Conservation (phyloP, 1,140 invertebrate genomes). For the Wiebesia pumilae region DNA sequence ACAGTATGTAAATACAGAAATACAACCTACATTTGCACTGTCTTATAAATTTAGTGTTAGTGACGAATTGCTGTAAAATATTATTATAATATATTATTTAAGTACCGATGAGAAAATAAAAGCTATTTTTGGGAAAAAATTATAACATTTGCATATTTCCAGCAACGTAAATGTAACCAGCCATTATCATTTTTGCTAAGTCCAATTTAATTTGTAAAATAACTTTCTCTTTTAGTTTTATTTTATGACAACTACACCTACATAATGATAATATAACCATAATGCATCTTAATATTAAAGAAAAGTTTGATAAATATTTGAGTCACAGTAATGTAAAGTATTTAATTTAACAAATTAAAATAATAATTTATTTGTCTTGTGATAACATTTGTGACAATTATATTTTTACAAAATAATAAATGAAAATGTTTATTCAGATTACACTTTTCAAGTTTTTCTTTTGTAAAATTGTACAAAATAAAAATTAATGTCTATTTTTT, state of each 20-base stretch:
- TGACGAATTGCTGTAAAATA: conserved; percentile 1
- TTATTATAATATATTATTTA: conserved; percentile 49
- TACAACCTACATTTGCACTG: conserved; percentile 41
- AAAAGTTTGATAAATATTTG: conserved; percentile 49
- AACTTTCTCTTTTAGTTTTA: conserved; percentile 3
- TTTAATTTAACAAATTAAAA: conserved; percentile 46
- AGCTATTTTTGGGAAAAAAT: conserved; percentile 9
- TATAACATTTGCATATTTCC: conserved; percentile 28
- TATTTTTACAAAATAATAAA: conserved; percentile 39
- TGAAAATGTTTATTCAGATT: conserved; percentile 7
- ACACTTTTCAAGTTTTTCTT: background rate
- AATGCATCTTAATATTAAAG: conserved; percentile 24
- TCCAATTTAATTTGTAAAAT: conserved; percentile 3
- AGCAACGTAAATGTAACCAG: conserved; percentile 45
- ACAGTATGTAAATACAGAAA: conserved; percentile 50
- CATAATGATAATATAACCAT: conserved; percentile 24
- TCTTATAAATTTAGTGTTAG: conserved; percentile 7
- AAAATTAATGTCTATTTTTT: conserved; percentile 18
- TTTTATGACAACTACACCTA: background rate
- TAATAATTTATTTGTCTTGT: conserved; percentile 47
- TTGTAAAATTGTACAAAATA: conserved; percentile 25
- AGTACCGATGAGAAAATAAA: conserved; percentile 41
- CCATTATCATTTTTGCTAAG: conserved; percentile 30
- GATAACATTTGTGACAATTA: conserved; percentile 40
- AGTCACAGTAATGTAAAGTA: conserved; percentile 42